Percentiles rank a stretch among this genome's conserved stretches.
Conservation (phyloP, 2,797 vertebrate species). For the Odontamblyopus lacepedii region DNA sequence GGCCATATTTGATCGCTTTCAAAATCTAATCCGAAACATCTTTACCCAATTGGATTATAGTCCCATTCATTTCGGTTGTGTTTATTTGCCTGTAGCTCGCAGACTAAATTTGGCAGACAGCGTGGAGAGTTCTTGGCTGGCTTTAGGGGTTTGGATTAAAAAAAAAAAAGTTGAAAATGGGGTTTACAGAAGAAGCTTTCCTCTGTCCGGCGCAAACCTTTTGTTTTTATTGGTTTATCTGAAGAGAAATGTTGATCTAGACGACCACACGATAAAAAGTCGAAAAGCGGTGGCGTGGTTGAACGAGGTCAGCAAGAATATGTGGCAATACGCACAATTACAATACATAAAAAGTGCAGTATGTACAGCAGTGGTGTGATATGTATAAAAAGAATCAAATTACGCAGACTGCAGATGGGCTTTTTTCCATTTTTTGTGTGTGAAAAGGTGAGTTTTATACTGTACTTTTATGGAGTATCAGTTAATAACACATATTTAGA, state of each 20-base stretch:
- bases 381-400: too few relatives aligned
- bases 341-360: too few relatives aligned
- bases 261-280: neutral
- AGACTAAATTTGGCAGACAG: conserved; percentile 1
- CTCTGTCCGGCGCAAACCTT: conserved; percentile 5
- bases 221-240: conserved; percentile 17
- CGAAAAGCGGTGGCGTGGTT: neutral
- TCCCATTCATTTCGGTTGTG: conserved; percentile 6
- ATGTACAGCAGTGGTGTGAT: too few relatives aligned
- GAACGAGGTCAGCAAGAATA: neutral
- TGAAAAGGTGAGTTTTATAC: too few relatives aligned
- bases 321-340: neutral
- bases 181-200: conserved; percentile 1
- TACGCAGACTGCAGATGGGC: too few relatives aligned
- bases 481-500: too few relatives aligned
- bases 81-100: neutral
- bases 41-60: neutral
- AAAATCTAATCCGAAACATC: conserved; percentile 23
- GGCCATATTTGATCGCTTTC: conserved; percentile 7
- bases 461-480: too few relatives aligned
- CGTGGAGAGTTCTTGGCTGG: neutral
- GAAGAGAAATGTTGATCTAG: conserved; percentile 6
- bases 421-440: too few relatives aligned
- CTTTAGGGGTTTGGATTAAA: neutral
- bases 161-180: neutral